These are phyloP conservation scores for Epizoanthus ramosus DNA, from an alignment of 92 coral and sea anemone species.

Conservation along the genomic window DNA sequence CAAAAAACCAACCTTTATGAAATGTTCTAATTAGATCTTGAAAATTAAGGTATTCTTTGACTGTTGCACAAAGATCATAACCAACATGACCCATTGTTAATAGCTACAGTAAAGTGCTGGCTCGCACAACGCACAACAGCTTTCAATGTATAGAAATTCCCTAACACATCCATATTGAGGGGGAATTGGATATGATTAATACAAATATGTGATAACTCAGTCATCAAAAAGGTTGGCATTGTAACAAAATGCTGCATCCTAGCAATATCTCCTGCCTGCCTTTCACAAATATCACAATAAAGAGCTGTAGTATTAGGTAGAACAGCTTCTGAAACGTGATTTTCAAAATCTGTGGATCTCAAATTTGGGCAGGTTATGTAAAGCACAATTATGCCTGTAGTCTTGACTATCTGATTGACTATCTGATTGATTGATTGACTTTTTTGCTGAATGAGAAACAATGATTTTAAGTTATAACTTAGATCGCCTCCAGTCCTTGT, in stretches of 20 bases:
- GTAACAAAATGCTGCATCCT: constrained; percentile 47
- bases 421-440: constrained; percentile 37
- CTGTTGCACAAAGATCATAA: constrained; percentile 38
- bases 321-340: constrained; percentile 15
- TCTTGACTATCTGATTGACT: constrained; percentile 38
- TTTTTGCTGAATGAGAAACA: constrained; percentile 50
- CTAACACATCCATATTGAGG: constrained; percentile 43
- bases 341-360: constrained; percentile 24
- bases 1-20: constrained; percentile 53
- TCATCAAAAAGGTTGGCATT: constrained; percentile 39
- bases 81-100: constrained; percentile 37
- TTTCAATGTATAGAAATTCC: constrained; percentile 43
- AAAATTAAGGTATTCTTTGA: constrained; percentile 33
- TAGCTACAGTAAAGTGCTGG: constrained; percentile 48
- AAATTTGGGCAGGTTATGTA: constrained; percentile 50
- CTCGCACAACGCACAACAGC: constrained; percentile 45
- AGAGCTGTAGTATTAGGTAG: constrained; percentile 39
- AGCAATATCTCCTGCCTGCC: constrained; percentile 42
- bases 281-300: constrained; percentile 47
- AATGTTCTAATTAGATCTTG: constrained; percentile 32
- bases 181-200: constrained; percentile 39
- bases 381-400: constrained; percentile 38
- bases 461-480: constrained; percentile 44
- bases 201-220: constrained; percentile 43
- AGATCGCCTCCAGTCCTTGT: constrained; percentile 31